These are phyloP conservation scores for Rhagophthalmus giganteus DNA, from an alignment of 2,888 invertebrate species.

Conservation along the genomic window DNA sequence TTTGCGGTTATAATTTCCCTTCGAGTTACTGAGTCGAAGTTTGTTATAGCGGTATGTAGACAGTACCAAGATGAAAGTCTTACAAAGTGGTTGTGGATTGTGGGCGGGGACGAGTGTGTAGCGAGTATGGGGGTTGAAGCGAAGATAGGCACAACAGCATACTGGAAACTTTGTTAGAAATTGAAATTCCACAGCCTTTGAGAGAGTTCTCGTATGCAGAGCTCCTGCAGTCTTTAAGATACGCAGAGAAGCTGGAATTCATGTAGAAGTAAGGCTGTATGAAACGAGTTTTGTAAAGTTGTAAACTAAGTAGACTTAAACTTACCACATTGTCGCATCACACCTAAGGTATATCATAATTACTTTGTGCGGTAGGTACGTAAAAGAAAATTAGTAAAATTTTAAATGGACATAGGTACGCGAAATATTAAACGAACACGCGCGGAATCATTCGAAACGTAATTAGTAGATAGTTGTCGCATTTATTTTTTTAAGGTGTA, in stretches of 20 bases:
- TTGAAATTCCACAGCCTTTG: conserved; percentile 50
- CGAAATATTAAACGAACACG: too few relatives aligned
- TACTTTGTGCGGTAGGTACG: too few relatives aligned
- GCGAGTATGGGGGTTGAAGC: conserved; percentile 22
- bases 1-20: conserved; percentile 18
- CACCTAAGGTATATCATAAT: conserved; percentile 11
- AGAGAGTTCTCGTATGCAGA: conserved; percentile 38
- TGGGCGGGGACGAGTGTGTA: conserved; percentile 28
- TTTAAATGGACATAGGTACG: too few relatives aligned
- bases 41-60: conserved; percentile 41
- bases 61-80: conserved; percentile 45
- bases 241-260: conserved; percentile 34
- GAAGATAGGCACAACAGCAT: conserved; percentile 40
- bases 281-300: conserved; percentile 19
- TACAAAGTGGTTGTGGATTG: conserved; percentile 47
- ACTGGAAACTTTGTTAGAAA: conserved; percentile 48
- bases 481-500: too few relatives aligned
- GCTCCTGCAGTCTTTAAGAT: conserved; percentile 40
- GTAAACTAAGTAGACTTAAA: conserved; percentile 22
- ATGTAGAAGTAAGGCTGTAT: conserved; percentile 10
- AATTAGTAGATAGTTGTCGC: too few relatives aligned
- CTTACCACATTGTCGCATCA: conserved; percentile 11
- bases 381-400: background rate
- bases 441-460: too few relatives aligned
- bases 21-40: conserved; percentile 15